A percentile compares a stretch with the other conserved stretches of the same genome.
phyloP scores from a whole-genome alignment of 2,888 invertebrate genomes.

The Drosophila fungiperda region DNA sequence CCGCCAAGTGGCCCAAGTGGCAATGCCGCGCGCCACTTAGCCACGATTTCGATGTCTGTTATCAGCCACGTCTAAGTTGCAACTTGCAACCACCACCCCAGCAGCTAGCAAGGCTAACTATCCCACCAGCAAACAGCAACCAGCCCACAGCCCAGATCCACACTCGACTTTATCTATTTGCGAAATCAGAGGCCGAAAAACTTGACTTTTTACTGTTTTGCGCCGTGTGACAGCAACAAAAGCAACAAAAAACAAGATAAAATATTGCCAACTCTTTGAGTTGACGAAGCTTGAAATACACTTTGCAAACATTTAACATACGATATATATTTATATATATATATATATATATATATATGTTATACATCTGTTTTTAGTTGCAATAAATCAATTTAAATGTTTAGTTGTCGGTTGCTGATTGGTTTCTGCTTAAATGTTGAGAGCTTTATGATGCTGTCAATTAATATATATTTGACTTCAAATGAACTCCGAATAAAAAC shows the following conservation, averaged over 20 bases:
- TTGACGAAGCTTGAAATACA: conserved; percentile 3
- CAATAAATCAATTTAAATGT: background rate
- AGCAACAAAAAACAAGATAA: conserved; percentile 24
- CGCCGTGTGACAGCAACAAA: conserved; percentile 7
- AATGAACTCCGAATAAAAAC: background rate
- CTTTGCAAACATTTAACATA: background rate
- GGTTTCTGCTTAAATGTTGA: background rate
- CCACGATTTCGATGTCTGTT: conserved; percentile 72
- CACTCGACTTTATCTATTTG: conserved; percentile 56
- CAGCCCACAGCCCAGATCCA: background rate
- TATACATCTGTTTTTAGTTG: background rate
- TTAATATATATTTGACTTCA: background rate
- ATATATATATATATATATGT: background rate
- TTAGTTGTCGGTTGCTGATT: background rate
- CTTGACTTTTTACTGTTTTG: conserved; percentile 59
- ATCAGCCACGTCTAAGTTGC: conserved; percentile 50
- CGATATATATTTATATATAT: background rate
- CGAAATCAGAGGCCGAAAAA: conserved; percentile 59
- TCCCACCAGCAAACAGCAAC: background rate
- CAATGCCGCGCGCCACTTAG: conserved; percentile 55
- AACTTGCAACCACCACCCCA: conserved; percentile 14
- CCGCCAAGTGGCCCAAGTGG: conserved; percentile 58
- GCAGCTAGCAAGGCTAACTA: conserved; percentile 3
- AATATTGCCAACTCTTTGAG: background rate
- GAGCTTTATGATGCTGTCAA: background rate